Evolutionary conservation across 2,888 invertebrate genomes (phyloP), one percentile per base, ranked within the genome.

Genomic region (Thysanoteuthis rhombus): DNA sequence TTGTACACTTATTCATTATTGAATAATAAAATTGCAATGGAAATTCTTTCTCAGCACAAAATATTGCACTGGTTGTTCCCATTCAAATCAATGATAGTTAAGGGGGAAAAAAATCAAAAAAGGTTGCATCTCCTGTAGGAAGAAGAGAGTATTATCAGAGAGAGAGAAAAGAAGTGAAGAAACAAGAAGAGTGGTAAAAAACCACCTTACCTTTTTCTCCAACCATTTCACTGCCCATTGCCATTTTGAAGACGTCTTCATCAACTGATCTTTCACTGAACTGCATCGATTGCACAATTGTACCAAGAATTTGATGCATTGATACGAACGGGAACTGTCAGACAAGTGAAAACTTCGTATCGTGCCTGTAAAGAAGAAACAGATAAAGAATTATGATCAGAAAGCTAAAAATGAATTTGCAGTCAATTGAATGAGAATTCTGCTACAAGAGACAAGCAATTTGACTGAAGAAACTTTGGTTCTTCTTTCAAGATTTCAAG

Each of bases 161-260:
- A 47, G 19, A 47, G 22, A 25, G 6, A 25, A n/a, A 47, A 8
- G 45, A 45, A 36, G 52, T n/a, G 52, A 32, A 0, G 32, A 22
- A 52, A 22, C 5, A 45, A 19, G 19, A 45, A 45, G 19, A 45
- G 12, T 16, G 19, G 22, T 12, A 19, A 16, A 16, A 52, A 38
- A 25, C 28, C 8, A 32, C 5, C 95, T 95, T 96, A 97, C 97
- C 96, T 97, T 97, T 93, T 97, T 97, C 95, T 97, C 97, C 40
- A 97, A 96, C 97, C 97, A 97, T 95, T 97, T 97, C 93, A 97
- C 97, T 28, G 97, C 97, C 97, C 97, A 97, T 95, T 97, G 97
- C 97, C 97, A 97, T 94, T 97, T 96, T 93, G 96, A 95, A 89
- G 97, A 96, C 19, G 96, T 96, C 95, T 96, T 96, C 94, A 97